Conservation (phyloP, 2,113 vertebrate species). For the Drymodes brunneopygia region DNA sequence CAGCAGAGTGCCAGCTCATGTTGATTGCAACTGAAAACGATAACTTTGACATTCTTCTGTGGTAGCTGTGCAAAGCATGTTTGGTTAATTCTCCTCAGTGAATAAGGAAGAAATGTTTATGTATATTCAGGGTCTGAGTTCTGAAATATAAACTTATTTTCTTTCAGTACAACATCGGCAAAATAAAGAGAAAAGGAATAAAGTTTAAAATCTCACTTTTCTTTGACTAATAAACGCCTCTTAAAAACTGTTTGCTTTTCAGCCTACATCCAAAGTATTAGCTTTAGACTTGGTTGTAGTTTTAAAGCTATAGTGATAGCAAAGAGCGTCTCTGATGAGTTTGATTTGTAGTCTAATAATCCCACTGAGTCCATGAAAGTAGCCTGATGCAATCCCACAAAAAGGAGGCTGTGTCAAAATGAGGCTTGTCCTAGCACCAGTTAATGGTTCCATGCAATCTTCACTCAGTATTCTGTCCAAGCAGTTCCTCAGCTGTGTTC, state of each 20-base stretch:
- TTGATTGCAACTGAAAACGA: rapidly evolving
- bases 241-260: neutral
- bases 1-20: neutral
- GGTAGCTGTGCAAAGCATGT: neutral
- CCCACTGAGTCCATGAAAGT: neutral
- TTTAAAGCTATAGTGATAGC: neutral
- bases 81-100: neutral
- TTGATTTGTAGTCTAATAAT: neutral
- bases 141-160: neutral
- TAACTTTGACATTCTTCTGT: neutral
- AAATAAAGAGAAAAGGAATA: neutral
- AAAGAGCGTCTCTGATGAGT: neutral
- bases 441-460: neutral
- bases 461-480: neutral
- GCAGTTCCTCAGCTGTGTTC: neutral
- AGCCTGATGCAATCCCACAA: neutral
- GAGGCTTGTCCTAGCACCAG: neutral
- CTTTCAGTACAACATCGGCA: neutral
- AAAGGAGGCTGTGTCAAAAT: neutral
- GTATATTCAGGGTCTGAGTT: neutral
- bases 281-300: neutral
- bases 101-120: neutral
- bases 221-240: neutral
- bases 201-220: neutral
- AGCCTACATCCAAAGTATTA: neutral